These are phyloP conservation scores for Haliclona indistincta DNA, from an alignment of 37 sponge, comb jelly and placozoan genomes.

Conservation along the genomic window DNA sequence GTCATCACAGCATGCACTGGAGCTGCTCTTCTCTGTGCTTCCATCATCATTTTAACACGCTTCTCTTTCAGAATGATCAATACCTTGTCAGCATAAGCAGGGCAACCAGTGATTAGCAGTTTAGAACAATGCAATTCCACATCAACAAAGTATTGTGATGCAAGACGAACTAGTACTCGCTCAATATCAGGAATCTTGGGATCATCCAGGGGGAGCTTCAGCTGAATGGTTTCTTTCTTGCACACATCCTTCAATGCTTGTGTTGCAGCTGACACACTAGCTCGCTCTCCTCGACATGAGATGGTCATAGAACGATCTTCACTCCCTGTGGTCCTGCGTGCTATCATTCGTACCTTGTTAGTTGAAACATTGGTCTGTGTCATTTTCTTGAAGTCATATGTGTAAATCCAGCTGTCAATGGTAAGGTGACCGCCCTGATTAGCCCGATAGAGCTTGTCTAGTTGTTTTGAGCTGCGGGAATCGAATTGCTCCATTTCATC, in stretches of 20 bases:
- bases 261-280: background rate
- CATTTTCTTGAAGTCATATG: conserved; percentile 14
- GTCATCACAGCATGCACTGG: background rate
- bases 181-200: background rate
- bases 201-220: background rate
- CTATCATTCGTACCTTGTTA: background rate
- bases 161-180: background rate
- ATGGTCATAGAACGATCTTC: background rate
- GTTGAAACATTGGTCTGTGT: background rate
- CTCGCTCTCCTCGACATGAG: background rate
- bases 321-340: background rate
- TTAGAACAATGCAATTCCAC: background rate
- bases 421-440: background rate
- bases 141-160: background rate
- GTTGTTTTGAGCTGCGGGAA: background rate
- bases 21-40: background rate
- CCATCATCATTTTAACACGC: background rate
- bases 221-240: background rate
- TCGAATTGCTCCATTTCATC: background rate
- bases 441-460: conserved; percentile 9
- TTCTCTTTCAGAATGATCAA: background rate
- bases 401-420: conserved; percentile 5
- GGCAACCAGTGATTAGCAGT: background rate
- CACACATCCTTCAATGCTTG: background rate
- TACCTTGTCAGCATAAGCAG: conserved; percentile 3